Percentiles rank a stretch among this genome's conserved stretches.
Evolutionary conservation across 2,113 vertebrate species (phyloP).

Genomic region (Pipra filicauda): DNA sequence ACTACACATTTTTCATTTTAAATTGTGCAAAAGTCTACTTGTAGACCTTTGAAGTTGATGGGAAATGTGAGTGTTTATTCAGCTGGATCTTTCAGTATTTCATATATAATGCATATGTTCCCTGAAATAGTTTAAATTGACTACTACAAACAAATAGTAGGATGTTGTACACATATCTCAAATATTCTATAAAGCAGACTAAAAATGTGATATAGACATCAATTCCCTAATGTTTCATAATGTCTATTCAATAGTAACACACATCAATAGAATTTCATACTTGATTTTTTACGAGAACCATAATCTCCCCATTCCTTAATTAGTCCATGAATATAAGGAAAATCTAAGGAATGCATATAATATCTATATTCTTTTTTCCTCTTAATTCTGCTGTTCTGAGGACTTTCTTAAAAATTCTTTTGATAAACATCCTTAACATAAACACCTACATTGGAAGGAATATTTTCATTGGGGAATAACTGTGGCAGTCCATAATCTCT

Average conservation of each 20-base stretch:
- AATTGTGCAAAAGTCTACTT: not conserved
- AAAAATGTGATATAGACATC: not conserved
- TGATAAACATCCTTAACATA: not conserved
- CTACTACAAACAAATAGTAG: not conserved
- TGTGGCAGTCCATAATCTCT: not conserved
- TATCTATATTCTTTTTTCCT: not conserved
- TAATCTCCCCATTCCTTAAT: not conserved
- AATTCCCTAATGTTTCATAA: not conserved
- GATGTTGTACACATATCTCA: not conserved
- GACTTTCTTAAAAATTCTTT: not conserved
- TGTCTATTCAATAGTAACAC: not conserved
- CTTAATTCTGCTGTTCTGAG: not conserved
- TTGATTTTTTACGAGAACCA: not conserved
- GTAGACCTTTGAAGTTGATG: not conserved
- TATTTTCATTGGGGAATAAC: not conserved
- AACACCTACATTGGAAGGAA: not conserved
- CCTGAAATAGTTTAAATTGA: not conserved
- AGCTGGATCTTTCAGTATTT: constrained; percentile 8
- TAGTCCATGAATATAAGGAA: not conserved
- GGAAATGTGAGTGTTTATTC: not conserved
- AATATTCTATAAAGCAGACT: not conserved
- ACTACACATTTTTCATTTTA: not conserved
- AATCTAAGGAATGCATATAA: not conserved
- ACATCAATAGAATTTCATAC: not conserved
- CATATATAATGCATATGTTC: not conserved